Evolutionary conservation across 1,140 invertebrate species (phyloP).

Genomic region (Lepeophtheirus salmonis): DNA sequence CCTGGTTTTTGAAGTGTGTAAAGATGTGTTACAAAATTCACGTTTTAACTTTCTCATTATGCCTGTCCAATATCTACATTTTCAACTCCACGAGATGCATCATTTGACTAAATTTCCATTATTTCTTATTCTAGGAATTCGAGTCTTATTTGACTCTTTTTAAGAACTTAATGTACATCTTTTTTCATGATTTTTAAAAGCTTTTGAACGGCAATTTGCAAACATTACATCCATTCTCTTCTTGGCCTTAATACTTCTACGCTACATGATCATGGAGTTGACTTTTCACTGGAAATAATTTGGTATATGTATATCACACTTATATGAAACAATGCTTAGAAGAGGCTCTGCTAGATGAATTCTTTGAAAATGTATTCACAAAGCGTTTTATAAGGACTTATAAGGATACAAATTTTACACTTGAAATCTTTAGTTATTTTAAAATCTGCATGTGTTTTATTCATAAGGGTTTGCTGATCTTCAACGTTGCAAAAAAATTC

Average conservation of each 20-base stretch:
- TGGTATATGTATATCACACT: background rate
- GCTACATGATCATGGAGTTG: too few relatives aligned
- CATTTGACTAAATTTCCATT: too few relatives aligned
- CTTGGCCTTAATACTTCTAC: too few relatives aligned
- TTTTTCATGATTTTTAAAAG: too few relatives aligned
- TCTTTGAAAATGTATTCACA: constrained; percentile 6
- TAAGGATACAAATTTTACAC: background rate
- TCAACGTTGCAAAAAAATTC: background rate
- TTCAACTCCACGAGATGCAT: too few relatives aligned
- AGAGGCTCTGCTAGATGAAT: constrained; percentile 7
- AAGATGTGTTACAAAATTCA: background rate
- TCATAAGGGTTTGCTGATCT: background rate
- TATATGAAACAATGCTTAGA: background rate
- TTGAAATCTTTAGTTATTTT: background rate
- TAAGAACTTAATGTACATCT: too few relatives aligned
- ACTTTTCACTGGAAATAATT: background rate
- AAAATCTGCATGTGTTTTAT: background rate
- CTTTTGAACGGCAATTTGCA: too few relatives aligned
- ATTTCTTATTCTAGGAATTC: too few relatives aligned
- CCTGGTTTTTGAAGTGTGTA: background rate
- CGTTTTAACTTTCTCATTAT: background rate
- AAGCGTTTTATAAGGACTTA: background rate
- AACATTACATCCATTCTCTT: too few relatives aligned
- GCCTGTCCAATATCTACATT: too few relatives aligned
- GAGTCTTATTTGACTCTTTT: too few relatives aligned